phyloP scores from a whole-genome alignment of 2,797 vertebrate species.

The Urosaurus nigricauda region DNA sequence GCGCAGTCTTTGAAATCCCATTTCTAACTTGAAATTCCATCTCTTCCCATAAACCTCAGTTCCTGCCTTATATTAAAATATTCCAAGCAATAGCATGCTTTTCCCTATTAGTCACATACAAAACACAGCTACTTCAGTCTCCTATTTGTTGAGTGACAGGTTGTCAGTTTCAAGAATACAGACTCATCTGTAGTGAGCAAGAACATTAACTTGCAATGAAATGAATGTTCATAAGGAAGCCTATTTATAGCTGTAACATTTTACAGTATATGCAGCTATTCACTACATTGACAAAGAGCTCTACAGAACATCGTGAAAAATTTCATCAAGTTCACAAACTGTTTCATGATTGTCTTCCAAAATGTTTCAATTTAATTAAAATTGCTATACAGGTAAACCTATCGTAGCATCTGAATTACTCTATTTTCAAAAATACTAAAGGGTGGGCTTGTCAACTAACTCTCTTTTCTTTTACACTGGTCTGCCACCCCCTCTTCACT shows the following conservation, averaged over 20 bases:
- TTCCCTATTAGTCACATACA: slow-evolving; percentile 10
- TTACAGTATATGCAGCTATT: slow-evolving; percentile 16
- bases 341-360: slow-evolving; percentile 13
- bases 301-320: slow-evolving; percentile 24
- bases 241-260: slow-evolving; percentile 45
- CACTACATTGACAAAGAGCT: slow-evolving; percentile 26
- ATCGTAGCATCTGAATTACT: neutral
- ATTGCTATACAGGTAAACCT: neutral
- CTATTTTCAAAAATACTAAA: neutral
- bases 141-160: slow-evolving; percentile 6
- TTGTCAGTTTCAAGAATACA: slow-evolving; percentile 20
- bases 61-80: neutral
- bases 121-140: neutral
- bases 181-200: slow-evolving; percentile 9
- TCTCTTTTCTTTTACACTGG: too few relatives aligned
- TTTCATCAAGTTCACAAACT: slow-evolving; percentile 22
- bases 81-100: neutral
- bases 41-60: neutral
- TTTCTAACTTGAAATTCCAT: neutral
- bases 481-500: too few relatives aligned
- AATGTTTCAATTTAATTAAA: neutral
- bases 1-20: neutral
- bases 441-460: too few relatives aligned
- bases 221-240: neutral
- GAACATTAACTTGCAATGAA: neutral